Evolutionary conservation across 1,140 invertebrate genomes (phyloP), one percentile per base, ranked within the genome.

Genomic region (Solenopsis fugax): DNA sequence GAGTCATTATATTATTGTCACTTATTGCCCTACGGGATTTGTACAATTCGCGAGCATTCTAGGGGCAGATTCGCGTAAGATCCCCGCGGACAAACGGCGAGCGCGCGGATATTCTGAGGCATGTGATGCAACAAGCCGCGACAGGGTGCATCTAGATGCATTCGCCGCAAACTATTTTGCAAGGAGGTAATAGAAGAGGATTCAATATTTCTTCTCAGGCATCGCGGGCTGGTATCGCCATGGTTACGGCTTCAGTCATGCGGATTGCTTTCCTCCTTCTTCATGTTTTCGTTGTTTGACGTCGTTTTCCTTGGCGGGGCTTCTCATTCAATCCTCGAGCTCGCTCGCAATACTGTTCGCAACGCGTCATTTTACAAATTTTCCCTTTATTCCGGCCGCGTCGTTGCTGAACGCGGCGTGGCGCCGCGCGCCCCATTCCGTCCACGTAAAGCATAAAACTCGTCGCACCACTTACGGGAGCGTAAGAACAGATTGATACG

Each of bases 211-310:
- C 62, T 73, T 52, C 37, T 50, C 34, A 85, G 80, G 80, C 72
- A 73, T 88, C 80, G 65, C 81, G 34, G 73, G 41, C 37, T 54
- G 50, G 64, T 73, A 89, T 85, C 81, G 86, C 80, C 69, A 88
- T 88, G 87, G 88, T 89, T 89, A 89, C 86, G 88, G 88, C 86
- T 89, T 89, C 88, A 86, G 78, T 86, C 88, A 89, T 88, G 80
- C 80, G 78, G 67, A 89, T 88, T 88, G 86, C 80, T 89, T 88
- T 88, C 67, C 77, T 60, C 54, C 60, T 88, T 86, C 87, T 86
- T 89, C 75, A 87, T 87, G 62, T 71, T 75, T 72, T 87, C 77
- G 60, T 89, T 84, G 75, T 82, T 77, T 88, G 85, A 86, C 54
- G 75, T 89, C 78, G 87, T 89, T 86, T 56, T 71, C 56, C 62